Evolutionary conservation across 2,888 invertebrate species (phyloP).

Genomic region (Acanthoscelides obtectus): DNA sequence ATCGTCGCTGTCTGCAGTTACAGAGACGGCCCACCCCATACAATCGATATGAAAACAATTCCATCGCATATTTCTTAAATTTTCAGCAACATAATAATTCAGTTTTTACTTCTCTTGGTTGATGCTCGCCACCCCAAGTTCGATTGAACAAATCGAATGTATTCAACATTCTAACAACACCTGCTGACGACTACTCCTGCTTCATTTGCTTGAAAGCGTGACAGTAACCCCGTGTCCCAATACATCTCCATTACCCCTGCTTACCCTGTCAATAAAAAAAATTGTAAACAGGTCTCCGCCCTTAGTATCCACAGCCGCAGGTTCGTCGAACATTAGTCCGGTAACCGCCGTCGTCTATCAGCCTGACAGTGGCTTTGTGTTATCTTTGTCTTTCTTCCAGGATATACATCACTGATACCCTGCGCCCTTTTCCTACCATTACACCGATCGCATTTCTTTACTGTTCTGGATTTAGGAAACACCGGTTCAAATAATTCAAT

Average conservation of each 20-base stretch:
- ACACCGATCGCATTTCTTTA: conserved; percentile 20
- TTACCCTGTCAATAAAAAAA: background rate
- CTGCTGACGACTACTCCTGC: background rate
- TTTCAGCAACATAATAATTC: no score
- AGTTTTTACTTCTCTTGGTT: no score
- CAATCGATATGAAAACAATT: no score
- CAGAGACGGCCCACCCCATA: no score
- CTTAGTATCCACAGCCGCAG: conserved; percentile 31
- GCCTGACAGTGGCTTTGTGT: conserved; percentile 45
- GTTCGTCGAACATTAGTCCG: conserved; percentile 43
- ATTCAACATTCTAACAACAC: background rate
- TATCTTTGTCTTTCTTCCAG: conserved; percentile 35
- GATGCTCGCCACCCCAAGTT: no score
- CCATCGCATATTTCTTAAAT: no score
- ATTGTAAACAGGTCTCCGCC: background rate
- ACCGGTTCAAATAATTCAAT: background rate
- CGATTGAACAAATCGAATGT: no score
- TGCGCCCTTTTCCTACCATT: conserved; percentile 41
- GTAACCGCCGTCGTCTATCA: conserved; percentile 43
- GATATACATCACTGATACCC: conserved; percentile 43
- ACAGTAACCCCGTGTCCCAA: background rate
- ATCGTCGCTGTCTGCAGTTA: no score
- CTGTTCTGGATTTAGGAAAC: background rate
- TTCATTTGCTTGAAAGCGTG: background rate
- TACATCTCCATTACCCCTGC: background rate